Base-by-base conservation (phyloP, 1,140 invertebrate species). In the Tetramorium simillimum region DNA sequence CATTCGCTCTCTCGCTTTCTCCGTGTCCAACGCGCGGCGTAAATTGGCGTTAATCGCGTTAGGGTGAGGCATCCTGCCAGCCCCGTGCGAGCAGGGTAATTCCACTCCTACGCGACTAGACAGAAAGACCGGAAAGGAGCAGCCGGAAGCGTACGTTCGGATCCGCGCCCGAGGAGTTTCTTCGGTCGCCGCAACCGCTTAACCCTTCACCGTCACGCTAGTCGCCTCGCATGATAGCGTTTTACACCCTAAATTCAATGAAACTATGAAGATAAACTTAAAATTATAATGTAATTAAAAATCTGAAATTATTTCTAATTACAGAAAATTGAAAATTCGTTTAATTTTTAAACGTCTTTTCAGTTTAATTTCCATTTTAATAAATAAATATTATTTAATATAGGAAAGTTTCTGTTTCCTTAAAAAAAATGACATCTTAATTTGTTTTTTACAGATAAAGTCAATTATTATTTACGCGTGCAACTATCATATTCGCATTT, bases 11-110 rank as follows among this genome's bases (percentile, higher is more conserved):
- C 56, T 77, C 40, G 18, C 18, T 63, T 73, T 65, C 51, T 65
- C 56, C 46, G 46, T 65, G 62, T 33, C 28, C 49, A 67, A 40
- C 62, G n/a, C 53, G 18, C 46, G 46, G 62, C 14, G 51, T 49
- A 88, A 88, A 88, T 87, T 88, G 85, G 58, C 62, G 51, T 84
- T 88, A 82, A 88, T 88, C 69, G 85, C 51, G 46, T 84, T 88
- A 88, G 72, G 85, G 60, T 78, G 85, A 87, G 62, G 77, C 85
- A 86, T 86, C 69, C 76, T 73, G 87, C 49, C 75, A 49, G n/a
- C 43, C n/a, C 33, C 37, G 62, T 40, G 37, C 37, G 62, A 62
- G 37, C 46, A 87, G 51, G 85, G 46, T 87, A 88, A 88, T 87
- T 78, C 77, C 62, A 78, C 76, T 86, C 10, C 82, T 87, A 56